These are phyloP conservation scores for Cylindroiulus punctatus DNA, from an alignment of 2,888 invertebrate genomes.

Conservation along the genomic window DNA sequence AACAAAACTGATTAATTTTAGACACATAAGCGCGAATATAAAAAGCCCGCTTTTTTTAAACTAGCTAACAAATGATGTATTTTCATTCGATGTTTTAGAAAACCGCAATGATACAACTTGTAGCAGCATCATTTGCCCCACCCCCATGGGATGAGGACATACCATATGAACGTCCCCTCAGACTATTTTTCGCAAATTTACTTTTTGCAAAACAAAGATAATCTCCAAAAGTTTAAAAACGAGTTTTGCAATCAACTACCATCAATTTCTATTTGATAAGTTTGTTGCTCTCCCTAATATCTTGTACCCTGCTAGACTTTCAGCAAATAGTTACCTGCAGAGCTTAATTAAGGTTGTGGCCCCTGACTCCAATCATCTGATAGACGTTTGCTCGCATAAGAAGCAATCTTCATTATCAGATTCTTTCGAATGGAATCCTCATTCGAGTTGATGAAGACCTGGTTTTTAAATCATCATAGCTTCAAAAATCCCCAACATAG, in stretches of 20 bases:
- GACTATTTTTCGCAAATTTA: too few relatives aligned
- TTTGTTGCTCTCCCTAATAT: slow-evolving; percentile 56
- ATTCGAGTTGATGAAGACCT: slow-evolving; percentile 48
- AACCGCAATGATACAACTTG: too few relatives aligned
- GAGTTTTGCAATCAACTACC: neutral
- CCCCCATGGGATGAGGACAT: too few relatives aligned
- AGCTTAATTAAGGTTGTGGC: slow-evolving; percentile 1
- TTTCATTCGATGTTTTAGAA: too few relatives aligned
- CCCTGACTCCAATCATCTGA: slow-evolving; percentile 6
- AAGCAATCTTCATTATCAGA: slow-evolving; percentile 50
- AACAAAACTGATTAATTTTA: too few relatives aligned
- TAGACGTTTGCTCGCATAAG: neutral
- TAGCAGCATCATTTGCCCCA: too few relatives aligned
- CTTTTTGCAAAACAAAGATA: too few relatives aligned
- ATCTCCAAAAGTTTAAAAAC: neutral
- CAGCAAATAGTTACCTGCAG: slow-evolving; percentile 52
- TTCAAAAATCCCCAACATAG: slow-evolving; percentile 58
- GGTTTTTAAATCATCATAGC: slow-evolving; percentile 54
- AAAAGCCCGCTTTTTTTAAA: too few relatives aligned
- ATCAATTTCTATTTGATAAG: neutral
- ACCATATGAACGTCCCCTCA: too few relatives aligned
- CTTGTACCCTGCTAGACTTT: slow-evolving; percentile 51
- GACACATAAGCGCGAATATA: too few relatives aligned
- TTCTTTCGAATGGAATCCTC: slow-evolving; percentile 54
- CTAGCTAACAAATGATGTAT: too few relatives aligned